A percentile compares a stretch with the other conserved stretches of the same genome.
These are phyloP conservation scores for Allygus modestus DNA, from an alignment of 2,888 invertebrate species.

Conservation along the genomic window DNA sequence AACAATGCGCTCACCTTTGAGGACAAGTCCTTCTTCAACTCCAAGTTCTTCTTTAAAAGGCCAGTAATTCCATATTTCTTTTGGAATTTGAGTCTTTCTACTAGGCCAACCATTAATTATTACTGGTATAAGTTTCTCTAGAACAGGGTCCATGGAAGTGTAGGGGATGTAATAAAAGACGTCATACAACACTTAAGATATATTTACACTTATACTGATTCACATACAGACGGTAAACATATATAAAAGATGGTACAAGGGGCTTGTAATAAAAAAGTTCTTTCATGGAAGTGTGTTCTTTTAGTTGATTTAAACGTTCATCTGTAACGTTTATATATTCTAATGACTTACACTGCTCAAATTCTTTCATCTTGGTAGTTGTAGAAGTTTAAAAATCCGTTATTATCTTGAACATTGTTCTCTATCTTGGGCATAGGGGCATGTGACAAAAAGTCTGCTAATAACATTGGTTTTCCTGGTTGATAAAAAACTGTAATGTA, in stretches of 20 bases:
- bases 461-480: conserved; percentile 45
- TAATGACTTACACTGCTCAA: background rate
- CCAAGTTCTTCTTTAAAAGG: background rate
- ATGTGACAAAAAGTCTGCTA: conserved; percentile 11
- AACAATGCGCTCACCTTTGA: background rate
- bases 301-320: background rate
- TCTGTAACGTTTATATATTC: background rate
- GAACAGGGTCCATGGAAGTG: background rate
- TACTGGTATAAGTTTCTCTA: background rate
- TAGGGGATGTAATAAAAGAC: too few relatives aligned
- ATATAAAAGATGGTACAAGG: too few relatives aligned
- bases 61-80: background rate
- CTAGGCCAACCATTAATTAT: background rate
- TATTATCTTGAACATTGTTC: background rate
- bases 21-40: background rate
- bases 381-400: background rate
- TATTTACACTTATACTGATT: too few relatives aligned
- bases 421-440: background rate
- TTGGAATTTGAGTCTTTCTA: background rate
- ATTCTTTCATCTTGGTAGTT: background rate
- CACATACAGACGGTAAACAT: too few relatives aligned
- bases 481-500: conserved; percentile 42
- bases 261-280: too few relatives aligned
- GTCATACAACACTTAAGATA: too few relatives aligned
- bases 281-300: background rate